Conservation (phyloP, 1,140 invertebrate species). For the Eurosta solidaginis region DNA sequence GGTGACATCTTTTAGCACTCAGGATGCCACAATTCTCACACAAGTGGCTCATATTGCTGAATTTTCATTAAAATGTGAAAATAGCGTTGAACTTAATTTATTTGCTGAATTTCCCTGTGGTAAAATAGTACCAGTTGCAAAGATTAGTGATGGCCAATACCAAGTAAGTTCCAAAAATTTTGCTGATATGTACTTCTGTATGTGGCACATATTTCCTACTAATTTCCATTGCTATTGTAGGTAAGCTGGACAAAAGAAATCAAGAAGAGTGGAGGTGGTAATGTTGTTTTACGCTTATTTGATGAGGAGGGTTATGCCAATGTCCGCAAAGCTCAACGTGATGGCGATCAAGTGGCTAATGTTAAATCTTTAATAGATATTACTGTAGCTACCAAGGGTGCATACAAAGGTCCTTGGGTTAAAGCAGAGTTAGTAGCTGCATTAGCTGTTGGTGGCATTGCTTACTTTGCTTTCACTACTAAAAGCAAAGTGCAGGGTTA, state of each 20-base stretch:
- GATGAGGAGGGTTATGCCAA: constrained; percentile 90
- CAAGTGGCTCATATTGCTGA: constrained; percentile 80
- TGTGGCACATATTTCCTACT: not conserved
- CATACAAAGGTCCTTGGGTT: constrained; percentile 89
- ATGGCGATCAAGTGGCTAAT: constrained; percentile 68
- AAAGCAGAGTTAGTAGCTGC: constrained; percentile 90
- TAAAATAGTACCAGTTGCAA: constrained; percentile 78
- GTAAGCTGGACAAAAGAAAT: constrained; percentile 91
- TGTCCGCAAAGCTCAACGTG: constrained; percentile 75
- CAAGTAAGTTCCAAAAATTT: constrained; percentile 66
- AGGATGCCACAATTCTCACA: constrained; percentile 87
- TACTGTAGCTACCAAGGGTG: constrained; percentile 78
- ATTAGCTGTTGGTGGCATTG: constrained; percentile 75
- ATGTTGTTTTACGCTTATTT: constrained; percentile 79
- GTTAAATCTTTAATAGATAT: constrained; percentile 79
- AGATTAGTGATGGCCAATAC: constrained; percentile 75
- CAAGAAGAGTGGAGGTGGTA: constrained; percentile 77
- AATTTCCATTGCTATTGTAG: constrained; percentile 60
- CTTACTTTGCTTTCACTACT: constrained; percentile 84
- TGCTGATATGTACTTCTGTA: not conserved
- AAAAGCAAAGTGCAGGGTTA: constrained; percentile 73
- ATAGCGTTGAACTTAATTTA: constrained; percentile 67
- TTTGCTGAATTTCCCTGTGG: constrained; percentile 84
- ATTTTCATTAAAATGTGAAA: constrained; percentile 72
- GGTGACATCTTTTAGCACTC: constrained; percentile 79